Evolutionary conservation across 2,113 vertebrate species (phyloP).

Genomic region (Tympanuchus pallidicinctus): DNA sequence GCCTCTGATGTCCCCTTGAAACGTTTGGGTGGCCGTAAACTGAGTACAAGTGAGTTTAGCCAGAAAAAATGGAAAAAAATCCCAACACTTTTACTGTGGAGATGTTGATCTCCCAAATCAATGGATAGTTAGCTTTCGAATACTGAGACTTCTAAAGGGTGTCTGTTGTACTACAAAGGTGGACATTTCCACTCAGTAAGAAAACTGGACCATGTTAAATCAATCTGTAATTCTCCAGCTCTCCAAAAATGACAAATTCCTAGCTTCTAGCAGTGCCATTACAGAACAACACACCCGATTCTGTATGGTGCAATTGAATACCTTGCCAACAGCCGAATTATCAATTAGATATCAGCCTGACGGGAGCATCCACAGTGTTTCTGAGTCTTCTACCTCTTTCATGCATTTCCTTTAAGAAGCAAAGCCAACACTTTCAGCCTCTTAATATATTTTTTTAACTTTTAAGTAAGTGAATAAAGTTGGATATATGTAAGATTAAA

Average conservation of each 20-base stretch:
- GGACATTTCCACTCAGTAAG: slow-evolving; percentile 2
- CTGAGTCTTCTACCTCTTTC: slow-evolving; percentile 72
- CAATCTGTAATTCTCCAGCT: background rate
- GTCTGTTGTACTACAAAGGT: background rate
- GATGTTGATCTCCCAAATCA: background rate
- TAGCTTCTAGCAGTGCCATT: background rate
- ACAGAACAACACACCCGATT: background rate
- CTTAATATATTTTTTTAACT: slow-evolving; percentile 69
- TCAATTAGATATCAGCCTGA: slow-evolving; percentile 19
- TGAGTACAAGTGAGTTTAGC: background rate
- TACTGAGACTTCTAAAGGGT: background rate
- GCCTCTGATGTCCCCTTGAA: background rate
- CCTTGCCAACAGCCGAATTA: background rate
- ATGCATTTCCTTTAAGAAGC: slow-evolving; percentile 51
- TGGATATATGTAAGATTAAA: slow-evolving; percentile 54
- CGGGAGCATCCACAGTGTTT: slow-evolving; percentile 40
- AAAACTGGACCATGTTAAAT: background rate
- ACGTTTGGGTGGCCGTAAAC: background rate
- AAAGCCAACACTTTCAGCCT: slow-evolving; percentile 25
- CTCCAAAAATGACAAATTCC: background rate
- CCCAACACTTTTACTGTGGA: background rate
- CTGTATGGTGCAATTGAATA: background rate
- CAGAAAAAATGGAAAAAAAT: background rate
- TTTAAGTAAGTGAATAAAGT: slow-evolving; percentile 20
- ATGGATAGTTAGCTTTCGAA: background rate